Conservation (phyloP, 1,140 invertebrate species). For the Amphibalanus amphitrite region DNA sequence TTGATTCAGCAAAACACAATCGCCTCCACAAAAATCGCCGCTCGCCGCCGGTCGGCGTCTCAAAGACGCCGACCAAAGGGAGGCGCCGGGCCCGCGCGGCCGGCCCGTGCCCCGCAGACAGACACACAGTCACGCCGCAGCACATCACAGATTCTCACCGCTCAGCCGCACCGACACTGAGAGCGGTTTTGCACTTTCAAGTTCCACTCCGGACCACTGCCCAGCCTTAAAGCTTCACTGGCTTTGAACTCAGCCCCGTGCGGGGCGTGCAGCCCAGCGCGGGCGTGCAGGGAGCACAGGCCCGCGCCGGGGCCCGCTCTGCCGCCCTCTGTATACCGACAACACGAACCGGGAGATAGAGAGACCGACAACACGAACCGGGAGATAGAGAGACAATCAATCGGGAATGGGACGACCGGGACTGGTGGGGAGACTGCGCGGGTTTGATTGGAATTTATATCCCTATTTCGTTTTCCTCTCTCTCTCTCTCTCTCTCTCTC, state of each 20-base stretch:
- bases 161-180: not conserved
- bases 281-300: not conserved
- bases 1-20: not conserved
- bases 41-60: not conserved
- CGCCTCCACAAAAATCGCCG: not conserved
- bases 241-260: not conserved
- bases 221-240: not conserved
- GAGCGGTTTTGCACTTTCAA: not conserved
- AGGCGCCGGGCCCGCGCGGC: too few species aligned
- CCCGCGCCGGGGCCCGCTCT: not conserved
- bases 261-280: too few species aligned
- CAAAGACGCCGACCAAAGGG: not conserved
- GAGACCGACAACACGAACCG: not conserved
- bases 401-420: not conserved
- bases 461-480: not conserved
- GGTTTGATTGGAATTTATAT: not conserved
- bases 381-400: not conserved
- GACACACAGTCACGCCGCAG: not conserved
- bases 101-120: not conserved
- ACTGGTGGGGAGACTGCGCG: not conserved
- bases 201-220: not conserved
- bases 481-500: slow-evolving; percentile 6
- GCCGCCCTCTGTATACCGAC: not conserved
- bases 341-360: not conserved
- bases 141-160: not conserved